Evolutionary conservation across 2,797 vertebrate genomes (phyloP).

Genomic region (Enteromius radiatus): DNA sequence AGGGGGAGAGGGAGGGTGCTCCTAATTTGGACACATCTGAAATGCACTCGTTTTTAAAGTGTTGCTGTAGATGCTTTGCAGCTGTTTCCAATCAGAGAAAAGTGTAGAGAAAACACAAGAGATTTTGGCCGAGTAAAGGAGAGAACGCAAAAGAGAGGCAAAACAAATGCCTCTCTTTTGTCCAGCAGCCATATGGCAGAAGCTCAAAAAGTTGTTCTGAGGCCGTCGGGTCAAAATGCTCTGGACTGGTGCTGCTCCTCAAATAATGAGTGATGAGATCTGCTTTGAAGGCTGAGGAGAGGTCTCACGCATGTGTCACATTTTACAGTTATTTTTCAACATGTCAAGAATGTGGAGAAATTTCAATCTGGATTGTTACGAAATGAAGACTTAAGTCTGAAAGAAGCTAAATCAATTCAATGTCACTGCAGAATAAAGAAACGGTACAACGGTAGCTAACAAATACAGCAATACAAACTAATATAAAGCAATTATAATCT

Average conservation of each 20-base stretch:
- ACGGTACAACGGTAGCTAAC: neutral
- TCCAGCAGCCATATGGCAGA: constrained; percentile 79
- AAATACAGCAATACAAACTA: neutral
- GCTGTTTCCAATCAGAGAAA: constrained; percentile 83
- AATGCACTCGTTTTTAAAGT: constrained; percentile 77
- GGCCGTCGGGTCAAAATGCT: constrained; percentile 59
- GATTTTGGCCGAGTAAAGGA: constrained; percentile 68
- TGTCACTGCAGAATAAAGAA: neutral
- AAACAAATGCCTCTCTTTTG: constrained; percentile 75
- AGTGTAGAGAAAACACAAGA: constrained; percentile 47
- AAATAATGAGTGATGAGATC: constrained; percentile 70
- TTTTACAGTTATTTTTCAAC: constrained; percentile 43
- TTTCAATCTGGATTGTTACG: neutral
- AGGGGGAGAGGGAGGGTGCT: constrained; percentile 69
- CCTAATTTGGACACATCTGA: constrained; percentile 79
- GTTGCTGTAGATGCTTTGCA: constrained; percentile 82
- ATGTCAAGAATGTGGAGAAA: neutral
- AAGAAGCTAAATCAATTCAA: neutral
- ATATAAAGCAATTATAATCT: neutral
- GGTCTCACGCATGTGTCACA: constrained; percentile 71
- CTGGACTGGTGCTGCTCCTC: constrained; percentile 63
- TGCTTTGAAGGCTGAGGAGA: constrained; percentile 73
- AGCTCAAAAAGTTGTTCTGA: constrained; percentile 86
- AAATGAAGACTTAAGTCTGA: neutral
- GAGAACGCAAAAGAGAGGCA: constrained; percentile 70